Evolutionary conservation across 64 coral and sea anemone species (phyloP).

Genomic region (Stylophora pistillata): DNA sequence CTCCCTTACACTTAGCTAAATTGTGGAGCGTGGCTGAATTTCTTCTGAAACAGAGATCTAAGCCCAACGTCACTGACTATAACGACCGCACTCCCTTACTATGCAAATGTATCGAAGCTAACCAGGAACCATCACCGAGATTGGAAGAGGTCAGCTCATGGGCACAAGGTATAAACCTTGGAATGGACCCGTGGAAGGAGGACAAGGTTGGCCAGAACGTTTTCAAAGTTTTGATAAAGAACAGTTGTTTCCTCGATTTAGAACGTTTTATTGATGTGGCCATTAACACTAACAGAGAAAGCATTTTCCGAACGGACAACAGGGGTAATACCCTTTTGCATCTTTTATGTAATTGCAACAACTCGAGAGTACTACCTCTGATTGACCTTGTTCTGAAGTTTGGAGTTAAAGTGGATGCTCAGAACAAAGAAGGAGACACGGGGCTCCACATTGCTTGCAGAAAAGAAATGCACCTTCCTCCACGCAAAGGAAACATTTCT

Average conservation of each 20-base stretch:
- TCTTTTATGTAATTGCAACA: not conserved
- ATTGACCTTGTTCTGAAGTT: conserved; percentile 14
- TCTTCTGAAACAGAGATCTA: not conserved
- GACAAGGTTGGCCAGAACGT: not conserved
- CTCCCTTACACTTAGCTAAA: conserved; percentile 3
- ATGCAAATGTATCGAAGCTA: not conserved
- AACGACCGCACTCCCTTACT: not conserved
- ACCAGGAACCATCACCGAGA: not conserved
- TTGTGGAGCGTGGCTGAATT: not conserved
- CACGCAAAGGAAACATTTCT: not conserved
- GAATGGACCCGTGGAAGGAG: conserved; percentile 6
- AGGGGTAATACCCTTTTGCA: not conserved
- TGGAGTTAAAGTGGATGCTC: conserved; percentile 31
- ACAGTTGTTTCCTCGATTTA: not conserved
- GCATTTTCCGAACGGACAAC: not conserved
- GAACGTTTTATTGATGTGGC: not conserved
- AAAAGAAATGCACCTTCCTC: not conserved
- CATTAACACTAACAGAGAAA: not conserved
- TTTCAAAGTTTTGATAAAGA: not conserved
- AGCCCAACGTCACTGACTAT: not conserved
- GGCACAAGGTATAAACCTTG: not conserved
- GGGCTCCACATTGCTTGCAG: conserved; percentile 34
- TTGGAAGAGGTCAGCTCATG: not conserved
- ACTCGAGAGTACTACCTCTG: not conserved
- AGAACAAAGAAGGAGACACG: conserved; percentile 39